These are phyloP conservation scores for Platichthys stellatus DNA, from an alignment of 2,113 vertebrate genomes.

Conservation along the genomic window DNA sequence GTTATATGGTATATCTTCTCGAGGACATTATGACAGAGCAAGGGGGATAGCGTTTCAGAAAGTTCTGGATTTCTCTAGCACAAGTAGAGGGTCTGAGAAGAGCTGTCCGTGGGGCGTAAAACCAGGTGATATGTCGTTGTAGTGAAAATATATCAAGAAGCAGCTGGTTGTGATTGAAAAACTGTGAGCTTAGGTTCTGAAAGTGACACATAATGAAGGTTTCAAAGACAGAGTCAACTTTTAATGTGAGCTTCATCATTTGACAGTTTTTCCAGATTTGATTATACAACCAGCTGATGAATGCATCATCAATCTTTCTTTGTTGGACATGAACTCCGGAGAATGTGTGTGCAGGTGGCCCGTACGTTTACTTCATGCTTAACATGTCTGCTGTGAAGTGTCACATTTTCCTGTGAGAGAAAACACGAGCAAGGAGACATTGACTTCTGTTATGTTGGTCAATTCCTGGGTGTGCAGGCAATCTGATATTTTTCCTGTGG, in stretches of 20 bases:
- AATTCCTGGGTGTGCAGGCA: neutral
- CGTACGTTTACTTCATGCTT: no score
- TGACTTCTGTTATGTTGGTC: conserved; percentile 4
- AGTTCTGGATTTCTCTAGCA: conserved; percentile 31
- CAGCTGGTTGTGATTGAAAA: neutral
- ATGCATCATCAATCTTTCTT: conserved; percentile 25
- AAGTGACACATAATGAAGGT: no score
- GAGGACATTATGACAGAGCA: neutral
- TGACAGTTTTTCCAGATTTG: conserved; percentile 37
- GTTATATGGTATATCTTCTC: neutral
- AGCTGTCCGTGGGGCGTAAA: neutral
- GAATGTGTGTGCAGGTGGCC: conserved; percentile 15
- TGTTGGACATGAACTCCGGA: conserved; percentile 20
- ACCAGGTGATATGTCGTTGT: conserved; percentile 4
- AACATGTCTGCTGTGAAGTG: neutral
- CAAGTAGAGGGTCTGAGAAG: neutral
- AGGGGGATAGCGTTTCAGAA: conserved; percentile 22
- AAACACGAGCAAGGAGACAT: neutral
- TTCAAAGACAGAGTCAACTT: no score
- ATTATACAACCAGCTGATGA: conserved; percentile 29
- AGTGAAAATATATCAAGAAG: conserved; percentile 2
- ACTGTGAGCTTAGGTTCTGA: neutral
- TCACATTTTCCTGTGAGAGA: conserved; percentile 4
- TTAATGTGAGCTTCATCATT: neutral
- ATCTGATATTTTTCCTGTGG: neutral